Conservation (phyloP, 2,797 vertebrate genomes). For the Epinephelus coioides region DNA sequence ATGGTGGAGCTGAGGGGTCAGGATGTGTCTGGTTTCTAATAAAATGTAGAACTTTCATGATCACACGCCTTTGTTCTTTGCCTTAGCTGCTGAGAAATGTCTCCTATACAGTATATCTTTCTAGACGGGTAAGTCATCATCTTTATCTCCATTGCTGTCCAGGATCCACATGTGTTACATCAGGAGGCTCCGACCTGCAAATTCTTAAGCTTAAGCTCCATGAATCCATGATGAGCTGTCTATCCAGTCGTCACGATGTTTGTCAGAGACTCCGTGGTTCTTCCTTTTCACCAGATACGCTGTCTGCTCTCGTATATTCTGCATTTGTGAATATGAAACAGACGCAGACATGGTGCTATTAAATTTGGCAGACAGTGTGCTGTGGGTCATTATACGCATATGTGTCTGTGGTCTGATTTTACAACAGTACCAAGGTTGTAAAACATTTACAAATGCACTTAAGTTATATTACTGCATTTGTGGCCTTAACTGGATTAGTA, state of each 20-base stretch:
- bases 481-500: neutral
- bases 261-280: constrained; percentile 16
- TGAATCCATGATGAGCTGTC: constrained; percentile 2
- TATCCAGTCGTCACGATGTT: neutral
- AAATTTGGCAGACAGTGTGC: constrained; percentile 8
- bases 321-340: constrained; percentile 45
- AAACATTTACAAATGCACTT: constrained; percentile 2
- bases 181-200: constrained; percentile 13
- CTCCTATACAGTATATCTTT: neutral
- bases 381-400: constrained; percentile 34
- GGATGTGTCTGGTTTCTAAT: constrained; percentile 31
- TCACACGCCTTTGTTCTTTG: constrained; percentile 28
- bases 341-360: constrained; percentile 28
- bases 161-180: constrained; percentile 31
- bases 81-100: constrained; percentile 8
- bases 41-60: constrained; percentile 4
- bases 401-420: constrained; percentile 38
- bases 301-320: constrained; percentile 10
- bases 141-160: constrained; percentile 17
- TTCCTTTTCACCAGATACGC: constrained; percentile 1
- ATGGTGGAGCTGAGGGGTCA: neutral
- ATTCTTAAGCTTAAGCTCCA: constrained; percentile 27
- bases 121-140: constrained; percentile 51
- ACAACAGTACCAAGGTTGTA: constrained; percentile 3
- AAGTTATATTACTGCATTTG: neutral